phyloP scores from a whole-genome alignment of 2,797 vertebrate species.

The Sebastes diploproa region DNA sequence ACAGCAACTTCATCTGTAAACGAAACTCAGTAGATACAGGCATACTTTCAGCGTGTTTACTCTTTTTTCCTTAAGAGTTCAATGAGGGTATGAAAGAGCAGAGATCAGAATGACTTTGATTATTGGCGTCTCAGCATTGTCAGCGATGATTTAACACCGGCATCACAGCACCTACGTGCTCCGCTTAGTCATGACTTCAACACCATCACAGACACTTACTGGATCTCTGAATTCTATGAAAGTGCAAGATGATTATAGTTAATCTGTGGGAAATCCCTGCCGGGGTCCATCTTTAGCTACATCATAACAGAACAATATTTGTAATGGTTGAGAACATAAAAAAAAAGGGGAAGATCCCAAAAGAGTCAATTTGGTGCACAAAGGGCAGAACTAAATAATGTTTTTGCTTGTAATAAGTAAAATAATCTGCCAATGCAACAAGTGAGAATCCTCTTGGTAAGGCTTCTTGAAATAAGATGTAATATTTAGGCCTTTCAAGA shows the following conservation, averaged over 20 bases:
- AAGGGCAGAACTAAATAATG: neutral
- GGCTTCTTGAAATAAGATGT: no score
- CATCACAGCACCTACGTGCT: neutral
- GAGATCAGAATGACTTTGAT: neutral
- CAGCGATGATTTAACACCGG: constrained; percentile 30
- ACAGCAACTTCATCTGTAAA: neutral
- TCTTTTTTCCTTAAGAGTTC: neutral
- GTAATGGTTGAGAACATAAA: neutral
- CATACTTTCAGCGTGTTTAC: neutral
- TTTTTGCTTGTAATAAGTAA: no score
- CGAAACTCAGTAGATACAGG: neutral
- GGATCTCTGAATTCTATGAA: constrained; percentile 13
- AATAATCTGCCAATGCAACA: no score
- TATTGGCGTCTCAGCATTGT: constrained; percentile 2
- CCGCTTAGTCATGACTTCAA: constrained; percentile 15
- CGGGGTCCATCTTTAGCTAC: neutral
- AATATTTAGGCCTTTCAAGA: no score
- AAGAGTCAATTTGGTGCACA: neutral
- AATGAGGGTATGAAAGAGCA: neutral
- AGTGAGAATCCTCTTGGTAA: no score
- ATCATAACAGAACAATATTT: neutral
- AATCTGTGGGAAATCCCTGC: neutral
- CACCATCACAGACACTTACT: constrained; percentile 1
- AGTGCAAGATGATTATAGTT: neutral
- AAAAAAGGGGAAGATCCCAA: neutral